phyloP scores from a whole-genome alignment of 2,113 vertebrate genomes.

The Gymnocephalus cernua region DNA sequence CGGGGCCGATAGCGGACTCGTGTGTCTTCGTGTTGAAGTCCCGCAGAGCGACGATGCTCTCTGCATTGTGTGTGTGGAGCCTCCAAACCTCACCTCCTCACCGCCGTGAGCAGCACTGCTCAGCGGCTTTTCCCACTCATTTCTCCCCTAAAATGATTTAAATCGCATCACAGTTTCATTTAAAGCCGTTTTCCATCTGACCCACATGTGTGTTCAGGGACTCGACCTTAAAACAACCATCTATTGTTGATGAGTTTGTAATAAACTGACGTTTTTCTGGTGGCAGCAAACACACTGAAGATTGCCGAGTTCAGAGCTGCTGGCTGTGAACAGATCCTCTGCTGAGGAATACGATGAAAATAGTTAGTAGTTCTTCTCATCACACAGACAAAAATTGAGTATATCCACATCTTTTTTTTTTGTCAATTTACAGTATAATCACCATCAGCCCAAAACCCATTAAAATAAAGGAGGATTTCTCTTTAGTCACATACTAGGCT shows the following conservation, averaged over 20 bases:
- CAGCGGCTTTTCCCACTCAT: slow-evolving; percentile 1
- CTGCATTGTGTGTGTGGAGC: neutral
- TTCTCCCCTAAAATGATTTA: neutral
- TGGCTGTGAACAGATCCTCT: no score
- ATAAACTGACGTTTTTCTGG: no score
- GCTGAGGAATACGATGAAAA: no score
- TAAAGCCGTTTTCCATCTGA: neutral
- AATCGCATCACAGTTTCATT: neutral
- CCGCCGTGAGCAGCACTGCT: neutral
- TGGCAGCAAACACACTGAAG: no score
- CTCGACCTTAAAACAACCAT: neutral
- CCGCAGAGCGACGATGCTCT: neutral
- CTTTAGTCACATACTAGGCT: no score
- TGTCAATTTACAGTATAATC: no score
- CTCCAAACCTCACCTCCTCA: neutral
- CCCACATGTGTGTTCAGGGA: neutral
- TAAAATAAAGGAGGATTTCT: no score
- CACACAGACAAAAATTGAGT: no score
- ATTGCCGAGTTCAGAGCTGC: no score
- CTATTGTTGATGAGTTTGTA: neutral
- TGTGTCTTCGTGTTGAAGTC: neutral
- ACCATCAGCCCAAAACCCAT: no score
- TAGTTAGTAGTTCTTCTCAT: no score
- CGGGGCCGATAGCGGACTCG: neutral
- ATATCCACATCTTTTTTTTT: no score